A percentile compares a stretch with the other conserved stretches of the same genome.
phyloP scores from a whole-genome alignment of 2,797 vertebrate genomes.

The Parambassis ranga region DNA sequence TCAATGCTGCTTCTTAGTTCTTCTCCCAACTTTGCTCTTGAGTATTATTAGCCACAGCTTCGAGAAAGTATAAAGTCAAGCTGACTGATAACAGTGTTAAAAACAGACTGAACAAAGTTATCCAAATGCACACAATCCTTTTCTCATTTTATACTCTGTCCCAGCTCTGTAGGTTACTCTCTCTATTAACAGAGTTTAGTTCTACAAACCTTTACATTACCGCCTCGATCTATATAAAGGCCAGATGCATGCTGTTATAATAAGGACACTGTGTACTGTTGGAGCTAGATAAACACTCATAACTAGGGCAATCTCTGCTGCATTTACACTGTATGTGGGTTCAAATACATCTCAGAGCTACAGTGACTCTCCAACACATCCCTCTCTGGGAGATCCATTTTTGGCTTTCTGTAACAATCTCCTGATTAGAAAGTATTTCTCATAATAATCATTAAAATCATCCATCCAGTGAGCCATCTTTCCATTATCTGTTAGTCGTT shows the following conservation, averaged over 20 bases:
- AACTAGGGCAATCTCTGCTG: conserved; percentile 61
- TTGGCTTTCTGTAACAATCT: conserved; percentile 7
- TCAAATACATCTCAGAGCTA: conserved; percentile 31
- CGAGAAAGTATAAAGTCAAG: no score
- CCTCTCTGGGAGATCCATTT: conserved; percentile 13
- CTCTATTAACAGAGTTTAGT: neutral
- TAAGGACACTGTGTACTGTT: conserved; percentile 53
- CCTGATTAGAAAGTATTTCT: conserved; percentile 21
- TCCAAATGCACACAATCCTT: no score
- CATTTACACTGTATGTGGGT: conserved; percentile 50
- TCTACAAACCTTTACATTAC: neutral
- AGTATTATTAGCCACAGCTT: no score
- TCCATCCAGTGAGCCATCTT: neutral
- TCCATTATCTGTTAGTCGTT: conserved; percentile 29
- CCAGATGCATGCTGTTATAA: conserved; percentile 23
- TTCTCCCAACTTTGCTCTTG: no score
- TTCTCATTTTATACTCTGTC: neutral
- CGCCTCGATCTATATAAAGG: conserved; percentile 13
- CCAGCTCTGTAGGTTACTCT: neutral
- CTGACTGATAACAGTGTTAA: no score
- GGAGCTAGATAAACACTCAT: conserved; percentile 42
- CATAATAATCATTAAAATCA: conserved; percentile 20
- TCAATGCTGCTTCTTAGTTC: no score
- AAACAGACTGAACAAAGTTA: no score
- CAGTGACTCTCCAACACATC: conserved; percentile 1